Conservation (phyloP, 1,140 invertebrate genomes). For the Papilio polytes region DNA sequence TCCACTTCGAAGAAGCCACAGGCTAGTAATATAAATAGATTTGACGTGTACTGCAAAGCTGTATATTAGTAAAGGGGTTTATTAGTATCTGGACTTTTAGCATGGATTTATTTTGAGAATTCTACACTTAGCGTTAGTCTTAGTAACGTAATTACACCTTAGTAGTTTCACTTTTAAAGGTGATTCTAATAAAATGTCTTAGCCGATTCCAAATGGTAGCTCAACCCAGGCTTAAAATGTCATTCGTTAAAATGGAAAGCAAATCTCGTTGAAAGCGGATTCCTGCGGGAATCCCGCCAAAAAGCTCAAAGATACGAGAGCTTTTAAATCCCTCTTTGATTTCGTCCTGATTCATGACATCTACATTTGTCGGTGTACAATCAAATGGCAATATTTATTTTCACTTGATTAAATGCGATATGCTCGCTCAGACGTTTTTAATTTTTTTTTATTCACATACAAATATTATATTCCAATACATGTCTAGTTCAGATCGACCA, state of each 20-base stretch:
- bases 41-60: too few species aligned
- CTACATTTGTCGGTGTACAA: background rate
- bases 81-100: too few species aligned
- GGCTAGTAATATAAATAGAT: too few species aligned
- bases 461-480: too few species aligned
- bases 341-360: background rate
- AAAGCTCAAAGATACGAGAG: background rate
- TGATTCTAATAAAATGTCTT: background rate
- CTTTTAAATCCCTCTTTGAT: background rate
- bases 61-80: too few species aligned
- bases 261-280: background rate
- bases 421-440: too few species aligned
- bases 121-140: too few species aligned
- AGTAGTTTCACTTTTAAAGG: background rate
- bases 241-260: constrained; percentile 12
- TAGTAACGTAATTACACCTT: too few species aligned
- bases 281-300: constrained; percentile 7
- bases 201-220: background rate
- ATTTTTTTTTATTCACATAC: too few species aligned
- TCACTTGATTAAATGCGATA: background rate
- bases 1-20: too few species aligned
- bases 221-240: background rate
- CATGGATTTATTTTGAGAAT: too few species aligned
- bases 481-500: too few species aligned
- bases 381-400: background rate